Conservation (phyloP, 2,888 invertebrate genomes). For the Limnephilus lunatus region DNA sequence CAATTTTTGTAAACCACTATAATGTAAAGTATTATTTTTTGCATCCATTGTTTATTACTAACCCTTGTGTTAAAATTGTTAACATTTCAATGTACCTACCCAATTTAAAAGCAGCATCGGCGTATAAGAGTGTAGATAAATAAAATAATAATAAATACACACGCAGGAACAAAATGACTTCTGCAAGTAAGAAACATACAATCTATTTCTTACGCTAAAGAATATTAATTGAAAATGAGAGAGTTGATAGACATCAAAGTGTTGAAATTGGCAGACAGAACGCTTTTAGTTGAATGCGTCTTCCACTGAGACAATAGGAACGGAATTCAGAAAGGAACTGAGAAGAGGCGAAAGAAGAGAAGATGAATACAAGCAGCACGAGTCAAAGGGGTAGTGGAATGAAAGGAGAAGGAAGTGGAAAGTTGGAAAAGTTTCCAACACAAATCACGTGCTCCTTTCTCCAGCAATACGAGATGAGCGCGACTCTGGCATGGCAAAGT, state of each 20-base stretch:
- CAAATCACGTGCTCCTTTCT: conserved; percentile 61
- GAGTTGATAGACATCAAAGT: conserved; percentile 11
- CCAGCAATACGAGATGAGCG: conserved; percentile 54
- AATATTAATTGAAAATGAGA: conserved; percentile 52
- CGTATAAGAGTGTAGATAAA: no score
- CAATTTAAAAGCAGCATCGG: no score
- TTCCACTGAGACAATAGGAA: conserved; percentile 38
- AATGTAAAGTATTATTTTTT: no score
- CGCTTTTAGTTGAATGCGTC: conserved; percentile 14
- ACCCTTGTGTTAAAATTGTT: no score
- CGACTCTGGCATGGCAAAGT: conserved; percentile 35
- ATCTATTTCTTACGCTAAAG: not conserved
- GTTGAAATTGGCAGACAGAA: conserved; percentile 6
- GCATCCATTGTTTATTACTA: no score
- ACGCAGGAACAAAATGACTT: no score
- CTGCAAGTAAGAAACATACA: not conserved
- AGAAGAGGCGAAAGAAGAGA: conserved; percentile 35
- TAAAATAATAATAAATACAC: no score
- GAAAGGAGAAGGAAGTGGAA: conserved; percentile 50
- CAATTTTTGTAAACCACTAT: no score
- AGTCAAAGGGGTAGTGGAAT: conserved; percentile 36
- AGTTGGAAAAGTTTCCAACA: conserved; percentile 63
- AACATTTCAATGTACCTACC: no score
- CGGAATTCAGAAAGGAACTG: conserved; percentile 35
- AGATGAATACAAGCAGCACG: conserved; percentile 28